phyloP scores from a whole-genome alignment of 2,797 vertebrate species.

The Gallinago stenura region DNA sequence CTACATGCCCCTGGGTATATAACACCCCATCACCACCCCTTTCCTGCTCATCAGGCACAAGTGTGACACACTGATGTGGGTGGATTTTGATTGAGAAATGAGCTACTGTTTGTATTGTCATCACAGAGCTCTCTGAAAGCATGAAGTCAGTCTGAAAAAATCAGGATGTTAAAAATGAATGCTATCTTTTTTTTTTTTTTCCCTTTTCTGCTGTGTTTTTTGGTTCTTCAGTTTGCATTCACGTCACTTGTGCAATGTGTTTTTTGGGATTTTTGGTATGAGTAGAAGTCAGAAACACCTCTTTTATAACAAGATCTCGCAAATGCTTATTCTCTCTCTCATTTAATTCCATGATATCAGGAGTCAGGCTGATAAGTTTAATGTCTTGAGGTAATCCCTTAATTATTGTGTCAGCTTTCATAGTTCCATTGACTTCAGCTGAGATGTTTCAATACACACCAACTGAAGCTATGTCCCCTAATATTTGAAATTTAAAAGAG shows the following conservation, averaged over 20 bases:
- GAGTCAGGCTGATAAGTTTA: background rate
- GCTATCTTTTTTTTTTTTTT: background rate
- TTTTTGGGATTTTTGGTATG: background rate
- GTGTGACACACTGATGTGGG: conserved; percentile 62
- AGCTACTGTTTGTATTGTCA: conserved; percentile 70
- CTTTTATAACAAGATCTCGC: background rate
- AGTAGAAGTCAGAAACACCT: background rate
- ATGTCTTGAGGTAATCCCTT: conserved; percentile 2
- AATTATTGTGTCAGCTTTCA: background rate
- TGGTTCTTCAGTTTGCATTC: background rate
- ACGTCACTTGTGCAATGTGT: background rate
- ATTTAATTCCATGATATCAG: background rate
- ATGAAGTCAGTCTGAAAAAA: conserved; percentile 24
- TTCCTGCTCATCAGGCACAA: conserved; percentile 50
- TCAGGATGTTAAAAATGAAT: conserved; percentile 40
- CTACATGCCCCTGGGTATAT: conserved; percentile 7
- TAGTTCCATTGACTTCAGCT: background rate
- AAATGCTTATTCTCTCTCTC: background rate
- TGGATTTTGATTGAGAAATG: conserved; percentile 71
- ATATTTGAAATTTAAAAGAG: background rate
- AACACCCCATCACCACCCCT: conserved; percentile 18
- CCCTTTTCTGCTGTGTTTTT: background rate
- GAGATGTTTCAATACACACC: background rate
- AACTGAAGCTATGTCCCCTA: background rate
- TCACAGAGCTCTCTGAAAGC: conserved; percentile 40